Percentiles rank a stretch among this genome's conserved stretches.
phyloP scores from a whole-genome alignment of 1,140 invertebrate genomes.

The Drosophila suzukii region DNA sequence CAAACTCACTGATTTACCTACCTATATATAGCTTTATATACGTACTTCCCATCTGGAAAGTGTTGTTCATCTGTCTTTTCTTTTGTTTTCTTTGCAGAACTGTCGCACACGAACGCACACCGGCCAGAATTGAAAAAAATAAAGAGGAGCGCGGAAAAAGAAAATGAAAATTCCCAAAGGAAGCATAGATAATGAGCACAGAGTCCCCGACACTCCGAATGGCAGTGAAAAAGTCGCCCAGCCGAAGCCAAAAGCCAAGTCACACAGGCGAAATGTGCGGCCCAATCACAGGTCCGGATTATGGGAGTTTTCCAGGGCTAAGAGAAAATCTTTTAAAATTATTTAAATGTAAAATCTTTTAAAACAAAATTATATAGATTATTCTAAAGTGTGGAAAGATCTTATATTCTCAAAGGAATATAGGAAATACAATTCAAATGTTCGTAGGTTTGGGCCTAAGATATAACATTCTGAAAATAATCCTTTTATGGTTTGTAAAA shows the following conservation, averaged over 20 bases:
- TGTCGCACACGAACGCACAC: slow-evolving; percentile 81
- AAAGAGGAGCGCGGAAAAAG: slow-evolving; percentile 45
- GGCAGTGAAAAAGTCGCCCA: slow-evolving; percentile 53
- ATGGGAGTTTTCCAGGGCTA: neutral
- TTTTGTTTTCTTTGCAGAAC: slow-evolving; percentile 34
- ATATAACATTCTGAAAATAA: too few species aligned
- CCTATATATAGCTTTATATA: slow-evolving; percentile 9
- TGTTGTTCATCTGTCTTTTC: slow-evolving; percentile 27
- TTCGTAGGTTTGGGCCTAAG: too few species aligned
- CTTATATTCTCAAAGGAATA: too few species aligned
- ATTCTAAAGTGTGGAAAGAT: too few species aligned
- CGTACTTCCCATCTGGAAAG: slow-evolving; percentile 28
- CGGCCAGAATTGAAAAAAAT: slow-evolving; percentile 43
- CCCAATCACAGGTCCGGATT: slow-evolving; percentile 30
- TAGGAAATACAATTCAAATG: too few species aligned
- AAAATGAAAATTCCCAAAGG: slow-evolving; percentile 83
- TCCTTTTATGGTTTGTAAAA: too few species aligned
- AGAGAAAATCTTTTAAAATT: neutral
- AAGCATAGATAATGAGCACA: slow-evolving; percentile 80
- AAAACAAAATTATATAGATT: too few species aligned
- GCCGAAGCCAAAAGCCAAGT: slow-evolving; percentile 49
- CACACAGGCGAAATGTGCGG: slow-evolving; percentile 30
- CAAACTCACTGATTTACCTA: slow-evolving; percentile 17
- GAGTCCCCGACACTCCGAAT: slow-evolving; percentile 39
- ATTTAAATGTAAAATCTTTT: too few species aligned